These are phyloP conservation scores for Nephotettix cincticeps DNA, from an alignment of 1,140 invertebrate species.

Conservation along the genomic window DNA sequence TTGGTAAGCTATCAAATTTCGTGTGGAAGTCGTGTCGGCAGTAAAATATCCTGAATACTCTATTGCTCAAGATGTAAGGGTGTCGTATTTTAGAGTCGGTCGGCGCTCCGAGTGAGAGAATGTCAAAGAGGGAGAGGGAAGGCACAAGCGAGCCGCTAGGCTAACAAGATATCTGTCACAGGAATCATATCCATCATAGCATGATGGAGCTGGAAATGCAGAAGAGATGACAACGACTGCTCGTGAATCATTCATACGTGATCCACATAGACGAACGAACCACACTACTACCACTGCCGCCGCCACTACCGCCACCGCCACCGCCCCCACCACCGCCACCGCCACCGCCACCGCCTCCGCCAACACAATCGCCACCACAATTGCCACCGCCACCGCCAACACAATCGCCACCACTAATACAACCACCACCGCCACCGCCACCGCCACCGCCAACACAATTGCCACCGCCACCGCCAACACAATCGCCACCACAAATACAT, in stretches of 20 bases:
- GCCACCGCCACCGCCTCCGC: no score
- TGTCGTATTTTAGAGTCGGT: constrained; percentile 16
- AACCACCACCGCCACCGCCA: no score
- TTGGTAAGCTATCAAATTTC: constrained; percentile 7
- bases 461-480: no score
- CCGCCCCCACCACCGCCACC: no score
- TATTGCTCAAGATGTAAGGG: constrained; percentile 13
- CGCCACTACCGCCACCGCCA: no score
- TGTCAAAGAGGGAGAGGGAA: background rate
- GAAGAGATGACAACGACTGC: constrained; percentile 19
- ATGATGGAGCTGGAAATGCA: constrained; percentile 8
- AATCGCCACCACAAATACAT: no score
- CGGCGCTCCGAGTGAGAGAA: background rate
- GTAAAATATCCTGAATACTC: constrained; percentile 11
- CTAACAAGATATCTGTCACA: constrained; percentile 23
- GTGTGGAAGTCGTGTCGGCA: background rate
- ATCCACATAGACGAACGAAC: constrained; percentile 9
- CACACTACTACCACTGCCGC: background rate
- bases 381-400: no score
- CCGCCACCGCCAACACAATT: no score
- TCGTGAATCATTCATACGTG: constrained; percentile 23
- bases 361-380: no score
- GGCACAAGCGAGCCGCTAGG: constrained; percentile 1
- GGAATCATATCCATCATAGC: constrained; percentile 19
- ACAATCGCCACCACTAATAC: no score